Conservation (phyloP, 2,888 invertebrate genomes). For the Hypercompe scribonia region DNA sequence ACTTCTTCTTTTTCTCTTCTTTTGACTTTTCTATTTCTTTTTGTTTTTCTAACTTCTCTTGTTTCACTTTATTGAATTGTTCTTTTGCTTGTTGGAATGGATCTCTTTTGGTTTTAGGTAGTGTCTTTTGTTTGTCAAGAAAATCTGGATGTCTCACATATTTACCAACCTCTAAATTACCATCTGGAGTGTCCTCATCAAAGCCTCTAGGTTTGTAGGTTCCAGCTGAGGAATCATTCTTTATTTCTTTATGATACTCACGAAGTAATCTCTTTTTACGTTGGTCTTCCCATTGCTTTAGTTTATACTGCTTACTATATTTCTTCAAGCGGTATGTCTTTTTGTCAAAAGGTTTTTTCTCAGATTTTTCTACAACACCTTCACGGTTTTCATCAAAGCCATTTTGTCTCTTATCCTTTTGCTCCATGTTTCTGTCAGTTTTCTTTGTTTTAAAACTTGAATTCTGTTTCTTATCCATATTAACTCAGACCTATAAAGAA, state of each 20-base stretch:
- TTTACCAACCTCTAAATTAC: slow-evolving; percentile 61
- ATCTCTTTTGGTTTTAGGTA: slow-evolving; percentile 64
- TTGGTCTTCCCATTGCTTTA: slow-evolving; percentile 89
- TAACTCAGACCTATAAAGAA: slow-evolving; percentile 80
- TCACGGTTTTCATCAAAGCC: slow-evolving; percentile 67
- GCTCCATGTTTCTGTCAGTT: slow-evolving; percentile 34
- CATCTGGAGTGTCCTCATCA: slow-evolving; percentile 78
- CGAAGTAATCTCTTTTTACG: slow-evolving; percentile 86
- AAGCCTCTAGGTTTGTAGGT: slow-evolving; percentile 83
- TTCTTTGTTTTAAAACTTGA: slow-evolving; percentile 74
- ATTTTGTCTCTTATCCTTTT: slow-evolving; percentile 60
- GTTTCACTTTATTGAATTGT: slow-evolving; percentile 83
- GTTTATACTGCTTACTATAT: slow-evolving; percentile 90
- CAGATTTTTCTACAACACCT: slow-evolving; percentile 33
- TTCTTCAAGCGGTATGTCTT: slow-evolving; percentile 89
- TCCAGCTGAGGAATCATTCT: slow-evolving; percentile 76
- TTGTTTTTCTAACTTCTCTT: slow-evolving; percentile 83
- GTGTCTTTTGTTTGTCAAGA: slow-evolving; percentile 60
- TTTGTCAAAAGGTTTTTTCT: slow-evolving; percentile 89
- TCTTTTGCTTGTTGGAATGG: slow-evolving; percentile 85
- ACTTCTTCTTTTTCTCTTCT: slow-evolving; percentile 87
- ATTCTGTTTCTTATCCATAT: slow-evolving; percentile 75
- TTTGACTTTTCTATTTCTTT: slow-evolving; percentile 81
- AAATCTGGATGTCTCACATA: slow-evolving; percentile 80
- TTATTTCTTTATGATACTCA: slow-evolving; percentile 86